A percentile compares a stretch with the other conserved stretches of the same genome.
phyloP scores from a whole-genome alignment of 37 sponge, comb jelly and placozoan genomes.

The Lycopodina hypogea region DNA sequence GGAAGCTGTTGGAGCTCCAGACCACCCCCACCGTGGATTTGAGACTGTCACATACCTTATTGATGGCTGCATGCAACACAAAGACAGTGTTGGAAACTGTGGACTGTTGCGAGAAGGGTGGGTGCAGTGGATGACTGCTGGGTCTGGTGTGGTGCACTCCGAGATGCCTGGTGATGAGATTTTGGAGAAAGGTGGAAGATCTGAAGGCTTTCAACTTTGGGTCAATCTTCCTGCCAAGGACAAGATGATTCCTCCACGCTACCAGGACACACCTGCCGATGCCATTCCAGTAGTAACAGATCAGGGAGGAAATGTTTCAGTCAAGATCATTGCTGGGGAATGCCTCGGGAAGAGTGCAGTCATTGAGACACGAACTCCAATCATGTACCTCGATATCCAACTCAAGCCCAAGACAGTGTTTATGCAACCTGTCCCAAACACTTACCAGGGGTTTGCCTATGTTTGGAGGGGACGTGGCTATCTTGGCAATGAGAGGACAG shows the following conservation, averaged over 20 bases:
- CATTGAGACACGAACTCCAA: constrained; percentile 77
- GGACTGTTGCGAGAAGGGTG: constrained; percentile 66
- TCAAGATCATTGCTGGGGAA: constrained; percentile 86
- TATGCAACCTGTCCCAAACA: constrained; percentile 61
- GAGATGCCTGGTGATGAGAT: constrained; percentile 82
- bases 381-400: constrained; percentile 65
- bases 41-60: constrained; percentile 83
- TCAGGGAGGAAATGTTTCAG: constrained; percentile 69
- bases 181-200: constrained; percentile 58
- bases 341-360: constrained; percentile 68
- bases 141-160: constrained; percentile 81
- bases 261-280: constrained; percentile 80
- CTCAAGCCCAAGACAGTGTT: constrained; percentile 62
- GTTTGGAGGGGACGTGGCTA: constrained; percentile 68
- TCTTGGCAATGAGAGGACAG: constrained; percentile 49
- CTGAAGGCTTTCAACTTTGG: constrained; percentile 88
- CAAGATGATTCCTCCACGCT: constrained; percentile 80
- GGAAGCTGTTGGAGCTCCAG: constrained; percentile 82
- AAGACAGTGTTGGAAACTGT: constrained; percentile 75
- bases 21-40: constrained; percentile 92
- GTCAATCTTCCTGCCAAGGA: constrained; percentile 81
- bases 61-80: constrained; percentile 48
- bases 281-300: constrained; percentile 59
- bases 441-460: constrained; percentile 74
- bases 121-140: constrained; percentile 97